Conservation (phyloP, 2,888 invertebrate species). For the Asteroscopus sphinx region DNA sequence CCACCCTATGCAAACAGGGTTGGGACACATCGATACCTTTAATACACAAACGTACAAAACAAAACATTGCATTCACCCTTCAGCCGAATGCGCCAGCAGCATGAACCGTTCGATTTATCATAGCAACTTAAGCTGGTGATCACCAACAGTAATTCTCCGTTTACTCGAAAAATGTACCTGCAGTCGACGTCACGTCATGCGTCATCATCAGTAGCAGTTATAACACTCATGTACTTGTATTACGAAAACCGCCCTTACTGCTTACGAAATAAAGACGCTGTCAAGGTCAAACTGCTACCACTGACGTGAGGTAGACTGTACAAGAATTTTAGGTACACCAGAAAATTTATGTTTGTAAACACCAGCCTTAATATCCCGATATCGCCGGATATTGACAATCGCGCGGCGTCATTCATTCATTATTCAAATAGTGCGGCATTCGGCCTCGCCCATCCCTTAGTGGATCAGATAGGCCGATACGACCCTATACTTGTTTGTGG, state of each 20-base stretch:
- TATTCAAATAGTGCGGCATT: conserved; percentile 60
- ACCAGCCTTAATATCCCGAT: conserved; percentile 47
- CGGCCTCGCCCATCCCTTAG: conserved; percentile 37
- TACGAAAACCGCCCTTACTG: too few relatives aligned
- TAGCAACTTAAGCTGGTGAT: too few relatives aligned
- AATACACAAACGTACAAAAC: conserved; percentile 16
- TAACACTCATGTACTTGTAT: too few relatives aligned
- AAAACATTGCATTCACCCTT: conserved; percentile 20
- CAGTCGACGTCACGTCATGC: too few relatives aligned
- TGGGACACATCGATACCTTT: conserved; percentile 4
- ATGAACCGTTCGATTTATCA: conserved; percentile 45
- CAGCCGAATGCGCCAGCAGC: conserved; percentile 12
- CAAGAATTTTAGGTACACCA: too few relatives aligned
- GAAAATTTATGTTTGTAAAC: too few relatives aligned
- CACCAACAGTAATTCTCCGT: too few relatives aligned
- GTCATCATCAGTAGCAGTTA: too few relatives aligned
- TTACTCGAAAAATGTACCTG: too few relatives aligned
- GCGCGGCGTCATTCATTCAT: conserved; percentile 61
- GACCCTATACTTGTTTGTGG: conserved; percentile 23
- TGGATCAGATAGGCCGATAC: conserved; percentile 33
- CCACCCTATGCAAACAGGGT: conserved; percentile 14
- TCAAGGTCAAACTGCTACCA: too few relatives aligned
- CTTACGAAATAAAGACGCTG: too few relatives aligned
- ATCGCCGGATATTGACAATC: conserved; percentile 56
- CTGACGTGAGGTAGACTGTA: too few relatives aligned